These are phyloP conservation scores for Acropternis orthonyx DNA, from an alignment of 2,797 vertebrate genomes.

Conservation along the genomic window DNA sequence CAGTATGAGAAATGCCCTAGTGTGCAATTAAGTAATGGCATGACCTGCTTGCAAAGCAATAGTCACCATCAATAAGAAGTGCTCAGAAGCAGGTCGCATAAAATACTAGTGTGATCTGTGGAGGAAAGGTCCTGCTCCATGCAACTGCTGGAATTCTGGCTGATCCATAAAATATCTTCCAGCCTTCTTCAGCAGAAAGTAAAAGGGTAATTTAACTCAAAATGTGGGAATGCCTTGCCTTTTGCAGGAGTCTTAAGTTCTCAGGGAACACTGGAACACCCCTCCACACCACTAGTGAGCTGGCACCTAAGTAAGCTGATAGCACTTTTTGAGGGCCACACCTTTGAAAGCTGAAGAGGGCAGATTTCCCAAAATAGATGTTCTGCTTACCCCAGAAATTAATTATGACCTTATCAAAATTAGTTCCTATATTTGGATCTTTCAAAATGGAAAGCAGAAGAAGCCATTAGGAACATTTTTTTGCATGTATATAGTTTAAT, in stretches of 20 bases:
- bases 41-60: constrained; percentile 38
- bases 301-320: neutral
- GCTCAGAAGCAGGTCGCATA: neutral
- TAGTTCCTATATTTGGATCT: constrained; percentile 26
- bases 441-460: neutral
- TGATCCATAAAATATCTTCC: neutral
- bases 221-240: neutral
- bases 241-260: neutral
- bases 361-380: constrained; percentile 35
- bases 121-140: neutral
- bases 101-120: neutral
- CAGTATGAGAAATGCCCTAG: neutral
- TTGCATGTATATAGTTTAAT: neutral
- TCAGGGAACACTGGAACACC: neutral
- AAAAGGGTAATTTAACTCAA: neutral
- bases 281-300: rapidly evolving
- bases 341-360: neutral
- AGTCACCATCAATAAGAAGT: constrained; percentile 1
- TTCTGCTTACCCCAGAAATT: constrained; percentile 23
- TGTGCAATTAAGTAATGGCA: constrained; percentile 13
- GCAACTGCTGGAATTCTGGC: neutral
- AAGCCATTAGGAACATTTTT: neutral
- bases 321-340: neutral
- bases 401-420: constrained; percentile 51
- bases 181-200: neutral